phyloP scores from a whole-genome alignment of 2,113 vertebrate species.

The Misgurnus anguillicaudatus region DNA sequence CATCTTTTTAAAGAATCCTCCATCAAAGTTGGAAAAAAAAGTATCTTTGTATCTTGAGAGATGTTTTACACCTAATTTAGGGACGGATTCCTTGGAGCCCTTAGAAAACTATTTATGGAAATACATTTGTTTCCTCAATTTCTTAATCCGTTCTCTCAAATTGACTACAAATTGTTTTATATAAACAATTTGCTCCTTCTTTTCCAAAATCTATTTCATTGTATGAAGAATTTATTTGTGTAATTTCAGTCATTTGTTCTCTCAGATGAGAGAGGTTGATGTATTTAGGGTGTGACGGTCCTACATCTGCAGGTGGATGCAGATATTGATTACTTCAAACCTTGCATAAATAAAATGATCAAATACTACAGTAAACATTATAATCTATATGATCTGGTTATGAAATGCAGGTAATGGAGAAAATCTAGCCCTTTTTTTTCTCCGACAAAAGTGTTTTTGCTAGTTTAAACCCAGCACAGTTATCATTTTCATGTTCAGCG shows the following conservation, averaged over 20 bases:
- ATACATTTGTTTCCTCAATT: neutral
- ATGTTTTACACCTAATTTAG: conserved; percentile 16
- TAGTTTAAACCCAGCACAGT: no score
- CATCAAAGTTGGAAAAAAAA: neutral
- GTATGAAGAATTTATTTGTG: neutral
- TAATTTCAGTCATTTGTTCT: neutral
- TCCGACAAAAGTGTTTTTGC: neutral
- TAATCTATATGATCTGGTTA: neutral
- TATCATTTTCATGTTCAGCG: no score
- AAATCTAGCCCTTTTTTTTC: no score
- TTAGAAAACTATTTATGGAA: neutral
- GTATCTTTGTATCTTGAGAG: neutral
- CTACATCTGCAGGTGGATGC: neutral
- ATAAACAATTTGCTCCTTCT: neutral
- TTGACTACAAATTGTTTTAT: neutral
- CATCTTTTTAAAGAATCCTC: neutral
- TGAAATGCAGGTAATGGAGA: neutral
- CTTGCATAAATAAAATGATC: neutral
- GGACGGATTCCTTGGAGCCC: neutral
- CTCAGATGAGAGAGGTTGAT: neutral
- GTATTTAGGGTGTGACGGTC: neutral
- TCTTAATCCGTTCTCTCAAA: neutral
- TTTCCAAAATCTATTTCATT: neutral
- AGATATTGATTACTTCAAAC: neutral
- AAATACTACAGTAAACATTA: neutral